Evolutionary conservation across 2,888 invertebrate species (phyloP), one percentile per base, ranked within the genome.

Genomic region (Hipparchia sbordonii): DNA sequence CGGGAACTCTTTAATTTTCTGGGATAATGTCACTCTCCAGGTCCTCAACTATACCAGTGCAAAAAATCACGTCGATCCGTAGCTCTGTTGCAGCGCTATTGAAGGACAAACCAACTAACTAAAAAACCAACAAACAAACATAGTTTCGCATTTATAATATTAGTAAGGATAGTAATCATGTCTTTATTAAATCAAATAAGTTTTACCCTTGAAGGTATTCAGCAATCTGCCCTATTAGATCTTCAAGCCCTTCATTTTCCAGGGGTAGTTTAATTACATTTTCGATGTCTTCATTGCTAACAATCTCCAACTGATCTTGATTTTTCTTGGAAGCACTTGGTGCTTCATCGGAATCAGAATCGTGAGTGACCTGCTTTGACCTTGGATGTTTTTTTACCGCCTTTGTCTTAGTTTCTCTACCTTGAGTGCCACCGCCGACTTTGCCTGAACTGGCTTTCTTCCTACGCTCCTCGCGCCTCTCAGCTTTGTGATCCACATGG

Each of bases 341-440:
- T 67, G 89, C 91, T 46, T 96, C 96, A 79, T 96, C 96, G 3
- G 96, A 96, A 75, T 96, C 96, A 39, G 95, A 95, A 79, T 95
- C 96, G 69, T 95, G 95, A 61, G 94, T 94, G 66, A 93, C 90
- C 67, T 82, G 81, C 82, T 94, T 94, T n/a, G 92, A 90, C 87
- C 95, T 82, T 89, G 92, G 89, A 86, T 96, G 96, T 90, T 98
- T 99, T 84, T 99, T 99, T 0, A 97, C 97, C 2, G 98, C 97
- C 85, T 98, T 98, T 0, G 98, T 98, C 94, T 98, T 99, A 0
- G 98, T 98, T 94, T 99, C 99, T 57, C 99, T 95, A 0, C 99
- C 99, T 87, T 98, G 98, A 10, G 96, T 95, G 1, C 98, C 98
- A 13, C 98, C 98, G 12, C 98, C 98, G 67, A 96, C 96, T 94